Percentiles rank a stretch among this genome's conserved stretches.
phyloP scores from a whole-genome alignment of 2,888 invertebrate species.

The Synanthedon vespiformis region DNA sequence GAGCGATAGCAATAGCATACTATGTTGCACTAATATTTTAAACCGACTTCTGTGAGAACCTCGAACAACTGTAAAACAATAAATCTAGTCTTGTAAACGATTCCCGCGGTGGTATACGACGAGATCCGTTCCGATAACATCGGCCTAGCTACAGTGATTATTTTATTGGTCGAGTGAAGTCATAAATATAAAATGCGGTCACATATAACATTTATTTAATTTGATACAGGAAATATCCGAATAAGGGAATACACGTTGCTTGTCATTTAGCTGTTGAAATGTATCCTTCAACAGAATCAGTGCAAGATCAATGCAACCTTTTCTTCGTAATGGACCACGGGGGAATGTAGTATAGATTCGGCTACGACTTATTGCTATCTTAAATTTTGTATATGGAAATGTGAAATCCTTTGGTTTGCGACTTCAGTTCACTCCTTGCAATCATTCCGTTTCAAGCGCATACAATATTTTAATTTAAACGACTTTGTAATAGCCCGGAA shows the following conservation, averaged over 20 bases:
- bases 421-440: constrained; percentile 23
- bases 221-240: constrained; percentile 3
- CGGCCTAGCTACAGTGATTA: not conserved
- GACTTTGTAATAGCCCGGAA: constrained; percentile 61
- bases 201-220: not conserved
- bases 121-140: constrained; percentile 34
- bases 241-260: constrained; percentile 11
- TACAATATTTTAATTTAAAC: constrained; percentile 48
- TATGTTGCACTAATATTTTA: not conserved
- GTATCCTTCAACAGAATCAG: constrained; percentile 19
- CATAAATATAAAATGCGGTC: not conserved
- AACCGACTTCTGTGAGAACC: constrained; percentile 3
- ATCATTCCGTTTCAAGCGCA: constrained; percentile 35
- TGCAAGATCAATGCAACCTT: constrained; percentile 13
- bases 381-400: not conserved
- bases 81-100: constrained; percentile 36
- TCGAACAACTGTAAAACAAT: constrained; percentile 13
- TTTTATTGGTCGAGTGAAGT: not conserved
- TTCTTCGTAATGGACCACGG: constrained; percentile 5
- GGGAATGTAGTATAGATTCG: constrained; percentile 8
- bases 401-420: constrained; percentile 31
- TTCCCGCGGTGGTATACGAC: constrained; percentile 30
- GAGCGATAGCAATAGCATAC: not conserved
- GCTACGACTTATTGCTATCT: not conserved
- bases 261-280: constrained; percentile 5